Percentiles rank a stretch among this genome's conserved stretches.
Evolutionary conservation across 2,888 invertebrate genomes (phyloP).

Genomic region (Germaria angustata): DNA sequence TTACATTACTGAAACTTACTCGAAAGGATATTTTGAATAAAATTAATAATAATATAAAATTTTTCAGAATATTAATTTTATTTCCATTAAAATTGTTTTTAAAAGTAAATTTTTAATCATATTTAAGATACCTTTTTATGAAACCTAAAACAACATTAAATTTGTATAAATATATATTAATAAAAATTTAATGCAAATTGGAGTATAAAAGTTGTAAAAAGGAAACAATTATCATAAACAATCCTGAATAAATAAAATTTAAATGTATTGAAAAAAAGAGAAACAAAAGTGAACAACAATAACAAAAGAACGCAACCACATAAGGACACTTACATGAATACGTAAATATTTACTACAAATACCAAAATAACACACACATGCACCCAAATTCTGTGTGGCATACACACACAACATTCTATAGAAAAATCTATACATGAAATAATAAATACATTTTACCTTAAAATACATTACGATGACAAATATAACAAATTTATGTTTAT

Average conservation of each 20-base stretch:
- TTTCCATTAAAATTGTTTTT: too few species aligned
- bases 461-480: conserved; percentile 45
- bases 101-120: too few species aligned
- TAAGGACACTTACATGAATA: conserved; percentile 47
- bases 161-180: conserved; percentile 16
- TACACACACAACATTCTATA: background rate
- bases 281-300: conserved; percentile 32
- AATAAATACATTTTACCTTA: conserved; percentile 58
- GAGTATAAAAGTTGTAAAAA: conserved; percentile 26
- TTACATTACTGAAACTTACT: too few species aligned
- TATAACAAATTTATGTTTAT: conserved; percentile 61
- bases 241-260: conserved; percentile 48
- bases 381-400: too few species aligned
- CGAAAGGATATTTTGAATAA: too few species aligned
- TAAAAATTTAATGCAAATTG: conserved; percentile 61
- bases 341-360: conserved; percentile 15
- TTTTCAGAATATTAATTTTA: too few species aligned
- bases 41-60: too few species aligned
- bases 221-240: conserved; percentile 56
- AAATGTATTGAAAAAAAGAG: background rate
- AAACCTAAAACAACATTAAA: conserved; percentile 32
- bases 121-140: too few species aligned
- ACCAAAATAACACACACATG: background rate
- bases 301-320: conserved; percentile 38
- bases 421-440: conserved; percentile 18